Evolutionary conservation across 2,797 vertebrate species (phyloP).

Genomic region (Triplophysa yarkandensis): DNA sequence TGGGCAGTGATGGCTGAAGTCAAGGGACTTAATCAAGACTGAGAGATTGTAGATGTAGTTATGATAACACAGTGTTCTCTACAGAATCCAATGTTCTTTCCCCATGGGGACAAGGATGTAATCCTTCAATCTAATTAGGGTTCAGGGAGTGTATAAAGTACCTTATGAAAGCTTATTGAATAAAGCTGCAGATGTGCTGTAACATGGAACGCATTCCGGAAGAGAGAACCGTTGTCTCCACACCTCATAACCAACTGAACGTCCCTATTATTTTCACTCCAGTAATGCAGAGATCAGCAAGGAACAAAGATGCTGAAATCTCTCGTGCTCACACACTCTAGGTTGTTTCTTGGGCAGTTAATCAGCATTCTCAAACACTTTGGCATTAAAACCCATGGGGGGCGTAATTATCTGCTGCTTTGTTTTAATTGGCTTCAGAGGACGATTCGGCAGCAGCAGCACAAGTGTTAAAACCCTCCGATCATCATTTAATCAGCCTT

Average conservation of each 20-base stretch:
- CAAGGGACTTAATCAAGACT: conserved; percentile 32
- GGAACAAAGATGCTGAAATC: conserved; percentile 27
- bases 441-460: conserved; percentile 24
- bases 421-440: conserved; percentile 43
- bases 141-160: conserved; percentile 35
- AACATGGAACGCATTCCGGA: conserved; percentile 28
- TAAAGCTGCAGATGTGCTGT: conserved; percentile 23
- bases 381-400: conserved; percentile 42
- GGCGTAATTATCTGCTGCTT: conserved; percentile 45
- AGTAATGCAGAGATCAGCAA: conserved; percentile 27
- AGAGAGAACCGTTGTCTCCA: not conserved
- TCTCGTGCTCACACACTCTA: conserved; percentile 4
- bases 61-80: conserved; percentile 30
- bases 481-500: conserved; percentile 44
- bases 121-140: conserved; percentile 37
- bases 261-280: conserved; percentile 30
- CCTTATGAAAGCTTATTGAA: conserved; percentile 24
- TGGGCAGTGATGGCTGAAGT: conserved; percentile 19
- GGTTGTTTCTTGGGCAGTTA: conserved; percentile 43
- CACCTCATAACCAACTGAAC: conserved; percentile 17
- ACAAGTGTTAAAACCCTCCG: conserved; percentile 48
- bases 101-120: conserved; percentile 1
- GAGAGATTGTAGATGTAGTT: conserved; percentile 23
- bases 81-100: conserved; percentile 14
- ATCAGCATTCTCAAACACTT: conserved; percentile 44